These are phyloP conservation scores for Anolis carolinensis DNA, from an alignment of 2,113 vertebrate genomes.

Conservation along the genomic window DNA sequence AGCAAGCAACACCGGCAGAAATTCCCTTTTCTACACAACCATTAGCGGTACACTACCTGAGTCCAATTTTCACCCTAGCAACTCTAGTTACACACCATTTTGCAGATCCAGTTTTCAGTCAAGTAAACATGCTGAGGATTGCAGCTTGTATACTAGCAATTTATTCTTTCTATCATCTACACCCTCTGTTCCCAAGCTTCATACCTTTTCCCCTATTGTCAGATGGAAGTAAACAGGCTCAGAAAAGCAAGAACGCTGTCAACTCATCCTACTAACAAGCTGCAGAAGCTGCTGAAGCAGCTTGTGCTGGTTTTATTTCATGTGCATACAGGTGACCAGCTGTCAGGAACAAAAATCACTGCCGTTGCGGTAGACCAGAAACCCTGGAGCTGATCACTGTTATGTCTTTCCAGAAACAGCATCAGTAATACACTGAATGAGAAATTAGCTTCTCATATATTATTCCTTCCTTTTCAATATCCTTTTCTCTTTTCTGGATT, in stretches of 20 bases:
- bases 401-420: background rate
- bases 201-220: conserved; percentile 9
- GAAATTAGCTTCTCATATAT: background rate
- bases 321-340: background rate
- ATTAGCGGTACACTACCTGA: no score
- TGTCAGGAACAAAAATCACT: conserved; percentile 32
- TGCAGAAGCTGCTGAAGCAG: background rate
- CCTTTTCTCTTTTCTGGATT: background rate
- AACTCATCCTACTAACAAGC: conserved; percentile 31
- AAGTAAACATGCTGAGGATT: accelerated
- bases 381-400: background rate
- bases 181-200: background rate
- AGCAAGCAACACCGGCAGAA: no score
- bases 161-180: background rate
- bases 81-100: background rate
- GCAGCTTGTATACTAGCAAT: no score
- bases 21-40: no score
- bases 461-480: background rate
- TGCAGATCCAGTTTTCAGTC: background rate
- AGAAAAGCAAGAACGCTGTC: conserved; percentile 30
- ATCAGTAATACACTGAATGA: background rate
- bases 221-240: conserved; percentile 31
- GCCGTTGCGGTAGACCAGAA: background rate
- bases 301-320: background rate
- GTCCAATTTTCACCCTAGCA: no score